These are phyloP conservation scores for Emydocephalus ijimae DNA, from an alignment of 2,113 vertebrate genomes.

Conservation along the genomic window DNA sequence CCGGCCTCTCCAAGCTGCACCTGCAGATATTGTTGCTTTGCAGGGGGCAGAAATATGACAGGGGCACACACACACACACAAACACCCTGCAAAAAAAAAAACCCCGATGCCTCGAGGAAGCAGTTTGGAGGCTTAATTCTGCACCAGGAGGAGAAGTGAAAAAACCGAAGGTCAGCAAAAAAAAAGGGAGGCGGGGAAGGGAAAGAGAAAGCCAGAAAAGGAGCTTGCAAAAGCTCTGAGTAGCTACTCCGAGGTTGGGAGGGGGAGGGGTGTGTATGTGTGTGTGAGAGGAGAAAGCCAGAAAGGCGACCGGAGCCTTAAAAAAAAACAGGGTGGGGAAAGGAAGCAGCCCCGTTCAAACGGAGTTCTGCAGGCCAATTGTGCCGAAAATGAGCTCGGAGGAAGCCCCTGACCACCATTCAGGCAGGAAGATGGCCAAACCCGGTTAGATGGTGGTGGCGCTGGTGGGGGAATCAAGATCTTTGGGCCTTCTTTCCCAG, in stretches of 20 bases:
- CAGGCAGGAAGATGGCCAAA: conserved; percentile 46
- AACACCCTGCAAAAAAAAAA: too few species aligned
- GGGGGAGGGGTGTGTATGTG: not conserved
- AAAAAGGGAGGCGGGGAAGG: not conserved
- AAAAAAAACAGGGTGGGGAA: not conserved
- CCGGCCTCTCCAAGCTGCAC: not conserved
- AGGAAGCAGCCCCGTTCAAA: not conserved
- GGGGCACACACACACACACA: too few species aligned
- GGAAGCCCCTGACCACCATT: not conserved
- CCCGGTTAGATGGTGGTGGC: conserved; percentile 70
- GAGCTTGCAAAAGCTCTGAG: not conserved
- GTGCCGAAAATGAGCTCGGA: conserved; percentile 1
- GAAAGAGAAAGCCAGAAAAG: not conserved
- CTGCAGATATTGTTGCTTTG: not conserved
- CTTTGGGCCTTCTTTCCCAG: conserved; percentile 50
- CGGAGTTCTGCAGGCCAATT: not conserved
- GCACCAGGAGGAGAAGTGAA: not conserved
- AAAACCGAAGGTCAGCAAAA: conserved; percentile 8
- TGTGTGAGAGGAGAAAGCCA: not conserved
- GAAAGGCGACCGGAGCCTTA: not conserved
- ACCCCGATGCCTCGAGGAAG: not conserved
- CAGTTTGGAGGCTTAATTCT: accelerated
- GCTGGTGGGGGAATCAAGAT: conserved; percentile 47
- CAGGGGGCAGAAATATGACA: not conserved
- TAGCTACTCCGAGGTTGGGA: not conserved